A percentile compares a stretch with the other conserved stretches of the same genome.
These are phyloP conservation scores for Aphelocoma coerulescens DNA, from an alignment of 2,113 vertebrate species.

Conservation along the genomic window DNA sequence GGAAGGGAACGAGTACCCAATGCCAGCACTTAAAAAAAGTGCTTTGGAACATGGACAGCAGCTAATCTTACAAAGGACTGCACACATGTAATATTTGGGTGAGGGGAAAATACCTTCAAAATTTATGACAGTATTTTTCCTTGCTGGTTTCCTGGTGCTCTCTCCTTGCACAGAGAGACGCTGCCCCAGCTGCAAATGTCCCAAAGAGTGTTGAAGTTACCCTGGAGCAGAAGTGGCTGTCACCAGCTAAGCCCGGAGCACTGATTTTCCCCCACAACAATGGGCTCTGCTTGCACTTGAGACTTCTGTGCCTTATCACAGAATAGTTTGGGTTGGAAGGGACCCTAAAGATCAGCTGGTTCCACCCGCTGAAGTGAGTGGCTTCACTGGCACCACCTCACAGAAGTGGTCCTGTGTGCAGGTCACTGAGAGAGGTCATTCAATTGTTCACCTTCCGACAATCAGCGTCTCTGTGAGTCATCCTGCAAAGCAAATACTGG, in stretches of 20 bases:
- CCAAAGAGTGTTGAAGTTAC: background rate
- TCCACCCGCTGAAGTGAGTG: background rate
- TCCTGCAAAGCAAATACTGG: background rate
- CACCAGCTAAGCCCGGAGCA: background rate
- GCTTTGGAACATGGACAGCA: background rate
- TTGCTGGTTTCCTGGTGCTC: background rate
- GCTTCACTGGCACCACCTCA: background rate
- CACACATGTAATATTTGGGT: rapidly evolving
- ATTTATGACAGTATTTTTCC: background rate
- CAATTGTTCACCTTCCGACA: background rate
- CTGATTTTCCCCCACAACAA: background rate
- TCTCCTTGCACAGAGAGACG: background rate
- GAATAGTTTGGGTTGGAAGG: background rate
- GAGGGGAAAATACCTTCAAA: background rate
- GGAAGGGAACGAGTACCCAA: rapidly evolving
- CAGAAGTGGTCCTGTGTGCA: background rate
- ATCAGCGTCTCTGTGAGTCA: rapidly evolving
- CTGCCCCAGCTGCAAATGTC: background rate
- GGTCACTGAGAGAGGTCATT: background rate
- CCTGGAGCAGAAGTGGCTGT: background rate
- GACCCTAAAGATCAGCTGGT: background rate
- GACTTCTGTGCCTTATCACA: background rate
- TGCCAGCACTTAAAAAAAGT: background rate
- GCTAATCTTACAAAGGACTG: background rate
- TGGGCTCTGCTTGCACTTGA: background rate